phyloP scores from a whole-genome alignment of 2,797 vertebrate species.

The Spizella passerina region DNA sequence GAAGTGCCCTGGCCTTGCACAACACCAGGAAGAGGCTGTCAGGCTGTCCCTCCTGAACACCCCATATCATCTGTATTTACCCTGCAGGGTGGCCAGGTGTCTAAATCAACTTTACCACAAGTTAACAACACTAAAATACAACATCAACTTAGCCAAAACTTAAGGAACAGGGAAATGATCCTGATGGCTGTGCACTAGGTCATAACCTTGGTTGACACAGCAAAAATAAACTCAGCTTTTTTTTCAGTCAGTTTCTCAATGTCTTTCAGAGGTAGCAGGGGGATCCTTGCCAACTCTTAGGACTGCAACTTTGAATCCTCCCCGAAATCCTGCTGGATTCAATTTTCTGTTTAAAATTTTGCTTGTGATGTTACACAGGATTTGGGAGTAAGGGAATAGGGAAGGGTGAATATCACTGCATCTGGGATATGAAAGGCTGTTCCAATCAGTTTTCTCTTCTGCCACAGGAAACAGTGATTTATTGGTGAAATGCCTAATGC shows the following conservation, averaged over 20 bases:
- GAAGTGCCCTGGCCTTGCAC: background rate
- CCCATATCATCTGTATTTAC: background rate
- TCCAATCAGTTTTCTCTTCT: conserved; percentile 37
- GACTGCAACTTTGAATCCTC: background rate
- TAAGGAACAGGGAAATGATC: background rate
- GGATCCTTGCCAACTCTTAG: background rate
- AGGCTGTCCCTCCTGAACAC: background rate
- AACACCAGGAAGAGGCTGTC: background rate
- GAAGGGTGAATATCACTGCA: conserved; percentile 14
- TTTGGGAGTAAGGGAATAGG: conserved; percentile 16
- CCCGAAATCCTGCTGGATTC: background rate
- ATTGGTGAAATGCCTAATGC: conserved; percentile 48
- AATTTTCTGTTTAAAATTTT: conserved; percentile 19
- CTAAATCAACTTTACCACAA: conserved; percentile 7
- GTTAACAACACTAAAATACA: conserved; percentile 8
- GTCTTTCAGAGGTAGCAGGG: background rate
- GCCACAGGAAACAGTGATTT: conserved; percentile 60
- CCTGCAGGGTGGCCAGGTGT: background rate
- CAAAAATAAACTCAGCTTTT: conserved; percentile 11
- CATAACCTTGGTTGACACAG: background rate
- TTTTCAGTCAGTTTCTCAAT: background rate
- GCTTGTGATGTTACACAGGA: conserved; percentile 14
- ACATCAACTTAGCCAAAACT: background rate
- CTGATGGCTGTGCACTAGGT: background rate
- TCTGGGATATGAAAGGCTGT: background rate